These are phyloP conservation scores for Nephrotoma guestfalica DNA, from an alignment of 2,888 invertebrate species.

Conservation along the genomic window DNA sequence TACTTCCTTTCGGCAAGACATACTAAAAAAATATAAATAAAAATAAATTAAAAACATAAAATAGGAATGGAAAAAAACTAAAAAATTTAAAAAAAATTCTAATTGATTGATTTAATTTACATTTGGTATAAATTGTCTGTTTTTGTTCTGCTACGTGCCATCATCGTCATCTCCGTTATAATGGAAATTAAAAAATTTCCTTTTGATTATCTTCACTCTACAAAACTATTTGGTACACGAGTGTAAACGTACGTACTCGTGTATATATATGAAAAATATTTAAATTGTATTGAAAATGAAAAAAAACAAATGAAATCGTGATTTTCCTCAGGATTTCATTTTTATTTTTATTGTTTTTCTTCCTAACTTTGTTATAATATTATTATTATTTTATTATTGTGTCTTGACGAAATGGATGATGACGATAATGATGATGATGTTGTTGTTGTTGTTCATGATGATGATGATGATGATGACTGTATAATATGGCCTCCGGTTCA, in stretches of 20 bases:
- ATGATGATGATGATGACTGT: background rate
- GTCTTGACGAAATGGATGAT: background rate
- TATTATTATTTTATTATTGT: background rate
- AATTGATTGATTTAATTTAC: background rate
- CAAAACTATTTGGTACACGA: background rate
- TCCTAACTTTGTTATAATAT: background rate
- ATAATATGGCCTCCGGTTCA: conserved; percentile 4
- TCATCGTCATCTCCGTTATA: background rate
- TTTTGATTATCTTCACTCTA: background rate
- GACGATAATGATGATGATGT: background rate
- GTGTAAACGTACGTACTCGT: too few relatives aligned
- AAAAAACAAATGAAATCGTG: background rate
- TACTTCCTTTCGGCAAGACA: background rate
- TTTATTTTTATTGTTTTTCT: background rate
- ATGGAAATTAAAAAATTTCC: background rate
- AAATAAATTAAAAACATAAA: background rate
- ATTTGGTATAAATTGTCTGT: background rate
- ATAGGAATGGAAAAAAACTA: background rate
- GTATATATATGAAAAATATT: background rate
- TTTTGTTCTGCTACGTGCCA: background rate
- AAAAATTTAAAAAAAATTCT: background rate
- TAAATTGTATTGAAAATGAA: background rate
- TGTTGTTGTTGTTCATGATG: background rate
- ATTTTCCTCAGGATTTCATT: background rate
- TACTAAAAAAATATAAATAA: background rate